Conservation (phyloP, 2,888 invertebrate genomes). For the Amitus sp. region DNA sequence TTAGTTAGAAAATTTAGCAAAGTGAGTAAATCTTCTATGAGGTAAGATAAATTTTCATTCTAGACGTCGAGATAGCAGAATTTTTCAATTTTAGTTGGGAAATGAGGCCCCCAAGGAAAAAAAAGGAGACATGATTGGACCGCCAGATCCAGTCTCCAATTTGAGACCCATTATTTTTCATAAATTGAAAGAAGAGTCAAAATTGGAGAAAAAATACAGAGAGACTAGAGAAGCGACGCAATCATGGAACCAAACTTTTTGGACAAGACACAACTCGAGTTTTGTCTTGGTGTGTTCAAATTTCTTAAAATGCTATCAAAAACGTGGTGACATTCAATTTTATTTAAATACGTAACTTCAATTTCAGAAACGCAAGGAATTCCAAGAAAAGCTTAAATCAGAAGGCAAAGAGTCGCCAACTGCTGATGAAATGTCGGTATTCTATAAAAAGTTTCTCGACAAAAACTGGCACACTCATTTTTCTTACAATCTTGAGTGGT, state of each 20-base stretch:
- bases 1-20: too few species aligned
- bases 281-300: conserved; percentile 83
- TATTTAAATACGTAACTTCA: too few species aligned
- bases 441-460: conserved; percentile 87
- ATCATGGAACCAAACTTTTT: conserved; percentile 86
- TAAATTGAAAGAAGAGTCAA: conserved; percentile 74
- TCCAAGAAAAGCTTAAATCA: conserved; percentile 52
- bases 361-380: conserved; percentile 65
- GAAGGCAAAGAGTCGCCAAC: conserved; percentile 69
- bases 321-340: neutral
- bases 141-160: conserved; percentile 84
- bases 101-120: too few species aligned
- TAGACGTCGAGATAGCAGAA: too few species aligned
- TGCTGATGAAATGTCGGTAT: conserved; percentile 88
- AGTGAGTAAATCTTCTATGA: too few species aligned
- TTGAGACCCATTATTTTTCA: conserved; percentile 78
- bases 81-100: too few species aligned
- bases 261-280: conserved; percentile 81
- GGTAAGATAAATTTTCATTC: too few species aligned
- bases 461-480: conserved; percentile 82
- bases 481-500: conserved; percentile 85
- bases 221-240: conserved; percentile 76
- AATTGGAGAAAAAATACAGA: conserved; percentile 73
- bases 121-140: conserved; percentile 75
- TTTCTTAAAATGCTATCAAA: too few species aligned